Percentiles rank a stretch among this genome's conserved stretches.
These are phyloP conservation scores for Corythornis vintsioides DNA, from an alignment of 2,113 vertebrate genomes.

Conservation along the genomic window DNA sequence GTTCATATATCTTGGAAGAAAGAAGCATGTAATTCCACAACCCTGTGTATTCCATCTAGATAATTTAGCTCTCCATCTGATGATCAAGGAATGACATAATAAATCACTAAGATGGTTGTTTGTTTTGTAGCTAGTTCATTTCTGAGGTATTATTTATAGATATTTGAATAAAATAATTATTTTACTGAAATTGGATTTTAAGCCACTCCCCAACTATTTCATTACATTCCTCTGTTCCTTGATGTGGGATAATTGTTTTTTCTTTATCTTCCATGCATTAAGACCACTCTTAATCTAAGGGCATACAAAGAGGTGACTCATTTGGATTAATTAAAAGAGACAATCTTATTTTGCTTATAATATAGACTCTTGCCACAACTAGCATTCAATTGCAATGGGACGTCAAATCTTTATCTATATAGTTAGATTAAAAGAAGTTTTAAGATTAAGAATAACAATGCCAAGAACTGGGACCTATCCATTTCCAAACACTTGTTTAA, in stretches of 20 bases:
- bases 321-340: neutral
- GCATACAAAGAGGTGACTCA: neutral
- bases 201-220: neutral
- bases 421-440: neutral
- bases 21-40: neutral
- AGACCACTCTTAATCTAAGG: neutral
- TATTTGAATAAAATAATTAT: neutral
- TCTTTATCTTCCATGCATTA: neutral
- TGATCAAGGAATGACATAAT: neutral
- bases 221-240: neutral
- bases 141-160: neutral
- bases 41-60: neutral
- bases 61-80: neutral
- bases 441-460: neutral
- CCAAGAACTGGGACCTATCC: neutral
- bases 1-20: slow-evolving; percentile 3
- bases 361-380: neutral
- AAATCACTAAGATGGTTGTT: neutral
- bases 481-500: neutral
- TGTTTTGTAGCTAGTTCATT: neutral
- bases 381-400: neutral
- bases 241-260: neutral
- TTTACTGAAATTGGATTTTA: neutral
- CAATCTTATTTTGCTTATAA: neutral
- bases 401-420: neutral